phyloP scores from a whole-genome alignment of 2,113 vertebrate species.

The Perca fluviatilis region DNA sequence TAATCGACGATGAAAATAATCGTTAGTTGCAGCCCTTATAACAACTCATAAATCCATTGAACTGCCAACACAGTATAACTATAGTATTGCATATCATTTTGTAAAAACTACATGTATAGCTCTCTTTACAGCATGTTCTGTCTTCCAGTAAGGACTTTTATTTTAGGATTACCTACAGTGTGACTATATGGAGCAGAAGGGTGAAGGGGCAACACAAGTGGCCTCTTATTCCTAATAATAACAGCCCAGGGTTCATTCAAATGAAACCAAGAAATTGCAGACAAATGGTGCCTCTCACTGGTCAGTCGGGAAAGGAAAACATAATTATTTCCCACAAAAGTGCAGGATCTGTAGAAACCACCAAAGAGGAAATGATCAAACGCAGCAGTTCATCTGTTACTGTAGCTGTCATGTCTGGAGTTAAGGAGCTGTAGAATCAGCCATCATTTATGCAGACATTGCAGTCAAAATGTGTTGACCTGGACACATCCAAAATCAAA shows the following conservation, averaged over 20 bases:
- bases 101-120: conserved; percentile 54
- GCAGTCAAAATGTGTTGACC: not conserved
- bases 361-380: conserved; percentile 47
- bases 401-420: conserved; percentile 10
- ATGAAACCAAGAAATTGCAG: conserved; percentile 17
- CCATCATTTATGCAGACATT: conserved; percentile 11
- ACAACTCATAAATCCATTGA: conserved; percentile 26
- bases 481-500: not conserved
- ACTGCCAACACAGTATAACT: conserved; percentile 53
- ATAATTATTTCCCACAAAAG: not conserved
- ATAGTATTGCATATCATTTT: conserved; percentile 20
- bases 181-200: conserved; percentile 1
- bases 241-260: conserved; percentile 1
- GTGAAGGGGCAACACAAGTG: conserved; percentile 8
- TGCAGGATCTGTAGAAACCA: conserved; percentile 33
- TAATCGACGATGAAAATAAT: too few relatives aligned
- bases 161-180: conserved; percentile 29
- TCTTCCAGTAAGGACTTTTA: conserved; percentile 66
- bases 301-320: not conserved
- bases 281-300: conserved; percentile 8
- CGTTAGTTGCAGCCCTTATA: too few relatives aligned
- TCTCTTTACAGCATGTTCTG: conserved; percentile 67
- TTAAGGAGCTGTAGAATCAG: conserved; percentile 20
- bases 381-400: conserved; percentile 32
- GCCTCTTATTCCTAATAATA: conserved; percentile 6